phyloP scores from a whole-genome alignment of 2,888 invertebrate species.

The Imbricaverruca yamaguchii region DNA sequence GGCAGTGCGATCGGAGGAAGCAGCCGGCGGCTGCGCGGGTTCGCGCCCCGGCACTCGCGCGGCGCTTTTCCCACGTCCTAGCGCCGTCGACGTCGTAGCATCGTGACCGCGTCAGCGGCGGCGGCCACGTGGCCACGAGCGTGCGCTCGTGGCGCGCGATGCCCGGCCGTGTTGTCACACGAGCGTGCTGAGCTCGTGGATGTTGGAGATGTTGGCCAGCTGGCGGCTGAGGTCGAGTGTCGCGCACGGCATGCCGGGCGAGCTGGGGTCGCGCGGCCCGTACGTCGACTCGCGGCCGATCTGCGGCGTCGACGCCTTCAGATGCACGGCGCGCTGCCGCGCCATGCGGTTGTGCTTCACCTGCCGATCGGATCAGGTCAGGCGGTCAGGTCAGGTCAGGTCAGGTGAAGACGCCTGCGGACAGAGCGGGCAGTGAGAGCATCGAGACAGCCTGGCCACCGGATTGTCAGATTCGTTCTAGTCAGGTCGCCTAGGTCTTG shows the following conservation, averaged over 20 bases:
- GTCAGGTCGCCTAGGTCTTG: too few species aligned
- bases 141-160: too few species aligned
- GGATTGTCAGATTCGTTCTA: too few species aligned
- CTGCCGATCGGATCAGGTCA: not conserved
- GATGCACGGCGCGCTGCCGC: slow-evolving; percentile 2
- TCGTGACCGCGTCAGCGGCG: not conserved
- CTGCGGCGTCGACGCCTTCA: slow-evolving; percentile 11
- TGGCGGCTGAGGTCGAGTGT: slow-evolving; percentile 30
- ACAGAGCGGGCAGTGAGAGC: too few species aligned
- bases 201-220: slow-evolving; percentile 25
- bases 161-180: slow-evolving; percentile 28
- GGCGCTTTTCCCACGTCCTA: too few species aligned
- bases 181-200: slow-evolving; percentile 34
- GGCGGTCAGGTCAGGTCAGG: too few species aligned
- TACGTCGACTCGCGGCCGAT: slow-evolving; percentile 37
- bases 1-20: too few species aligned
- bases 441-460: too few species aligned
- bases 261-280: slow-evolving; percentile 61
- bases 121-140: too few species aligned
- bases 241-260: slow-evolving; percentile 35
- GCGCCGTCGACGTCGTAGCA: not conserved
- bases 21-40: too few species aligned
- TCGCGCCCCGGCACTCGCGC: too few species aligned
- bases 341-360: slow-evolving; percentile 22
- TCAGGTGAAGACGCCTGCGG: too few species aligned